Base-by-base conservation (phyloP, 2,888 invertebrate genomes). In the Dryadula phaetusa region DNA sequence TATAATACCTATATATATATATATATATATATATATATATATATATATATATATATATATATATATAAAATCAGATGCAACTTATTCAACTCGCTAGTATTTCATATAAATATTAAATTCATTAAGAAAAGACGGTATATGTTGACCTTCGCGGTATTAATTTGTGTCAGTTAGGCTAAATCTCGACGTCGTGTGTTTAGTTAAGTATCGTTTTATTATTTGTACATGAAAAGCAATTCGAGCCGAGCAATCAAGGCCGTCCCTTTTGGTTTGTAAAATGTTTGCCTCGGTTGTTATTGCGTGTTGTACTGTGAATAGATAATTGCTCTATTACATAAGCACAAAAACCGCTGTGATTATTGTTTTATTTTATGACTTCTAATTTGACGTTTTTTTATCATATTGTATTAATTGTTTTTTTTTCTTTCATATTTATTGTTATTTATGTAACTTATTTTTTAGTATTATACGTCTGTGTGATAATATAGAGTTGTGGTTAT, bases 231-330 rank as follows among this genome's bases (percentile, higher is more conserved):
- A 40, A 56, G 37, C n/a, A 28, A 52, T 28, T 10, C 28, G 28
- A 16, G 28, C 52, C 28, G 2, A 49, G 28, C 56, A 40, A 22
- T 40, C 22, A 40, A 40, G 56, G 56, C 40, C 56, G 22, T 12
- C 56, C 56, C 22, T 56, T 56, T 25, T 25, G 56, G 40, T 56
- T 40, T 8, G 22, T 37, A 7, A 20, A 22, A 54, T 25, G 52
- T 25, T 37, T 25, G 40, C 40, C 37, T 22, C 40, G 10, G 22
- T 56, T 40, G 8, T 40, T n/a, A 8, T 40, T 14, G 40, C 56
- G 56, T 56, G 40, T 40, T n/a, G 56, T 40, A n/a, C 22, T n/a
- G 40, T 40, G 40, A 40, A 56, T 56, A 56, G 40, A n/a, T 52
- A 40, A 56, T 40, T 56, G 22, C 54, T 56, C 37, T 56, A 37